A percentile compares a stretch with the other conserved stretches of the same genome.
These are phyloP conservation scores for Virgularia gustaviana DNA, from an alignment of 92 coral and sea anemone species.

Conservation along the genomic window DNA sequence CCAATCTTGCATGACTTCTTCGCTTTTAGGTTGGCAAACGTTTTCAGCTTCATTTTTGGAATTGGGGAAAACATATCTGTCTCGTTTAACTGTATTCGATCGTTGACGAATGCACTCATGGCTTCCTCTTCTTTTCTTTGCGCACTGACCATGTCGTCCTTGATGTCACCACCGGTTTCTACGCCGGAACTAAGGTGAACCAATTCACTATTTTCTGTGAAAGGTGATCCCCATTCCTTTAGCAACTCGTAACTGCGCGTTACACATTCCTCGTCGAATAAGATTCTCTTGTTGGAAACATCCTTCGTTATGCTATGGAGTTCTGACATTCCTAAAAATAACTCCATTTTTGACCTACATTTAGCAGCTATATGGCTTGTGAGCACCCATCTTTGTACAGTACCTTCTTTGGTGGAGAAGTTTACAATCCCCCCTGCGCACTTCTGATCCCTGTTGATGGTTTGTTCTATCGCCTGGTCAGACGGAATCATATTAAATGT, in stretches of 20 bases:
- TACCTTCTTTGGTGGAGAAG: constrained; percentile 3
- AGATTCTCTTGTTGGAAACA: constrained; percentile 1
- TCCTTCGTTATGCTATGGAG: not conserved
- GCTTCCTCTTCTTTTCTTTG: constrained; percentile 29
- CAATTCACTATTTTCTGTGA: constrained; percentile 1
- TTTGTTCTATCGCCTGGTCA: constrained; percentile 2
- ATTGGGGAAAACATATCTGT: constrained; percentile 38
- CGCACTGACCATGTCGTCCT: not conserved
- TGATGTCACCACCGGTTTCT: not conserved
- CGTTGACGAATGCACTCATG: constrained; percentile 13
- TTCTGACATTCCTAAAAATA: constrained; percentile 13
- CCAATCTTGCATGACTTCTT: constrained; percentile 14
- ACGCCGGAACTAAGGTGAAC: constrained; percentile 22
- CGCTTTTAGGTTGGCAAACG: constrained; percentile 28
- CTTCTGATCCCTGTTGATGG: not conserved
- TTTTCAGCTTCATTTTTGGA: constrained; percentile 41
- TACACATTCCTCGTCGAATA: constrained; percentile 29
- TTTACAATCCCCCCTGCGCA: constrained; percentile 9
- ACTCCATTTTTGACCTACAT: constrained; percentile 4
- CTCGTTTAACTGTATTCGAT: constrained; percentile 37
- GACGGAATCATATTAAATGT: not conserved
- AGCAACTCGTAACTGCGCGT: constrained; percentile 9
- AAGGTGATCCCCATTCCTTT: constrained; percentile 5
- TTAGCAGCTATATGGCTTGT: constrained; percentile 20
- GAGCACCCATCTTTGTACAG: constrained; percentile 21